Base-by-base conservation (phyloP, 2,113 vertebrate genomes). In the Paracanthobrama guichenoti region DNA sequence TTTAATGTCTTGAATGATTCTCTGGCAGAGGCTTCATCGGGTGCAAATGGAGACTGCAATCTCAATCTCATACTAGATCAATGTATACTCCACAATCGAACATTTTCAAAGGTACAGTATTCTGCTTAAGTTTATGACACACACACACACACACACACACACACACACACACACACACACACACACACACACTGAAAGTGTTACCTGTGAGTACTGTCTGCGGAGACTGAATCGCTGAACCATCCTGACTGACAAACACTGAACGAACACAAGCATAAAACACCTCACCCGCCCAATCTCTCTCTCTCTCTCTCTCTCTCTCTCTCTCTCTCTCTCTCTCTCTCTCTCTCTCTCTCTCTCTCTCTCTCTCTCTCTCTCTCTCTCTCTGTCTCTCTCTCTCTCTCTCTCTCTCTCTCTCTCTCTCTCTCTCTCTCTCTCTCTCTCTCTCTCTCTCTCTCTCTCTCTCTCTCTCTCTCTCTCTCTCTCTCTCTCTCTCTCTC, bases 211-310 rank as follows among this genome's bases (percentile, higher is more conserved):
- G 86, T 89, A 91, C 87, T 94, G 93, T 86, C 94, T 92, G 77
- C 93, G 93, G 53, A 94, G 93, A 86, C 91, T 94, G 91, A 95
- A 94, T 83, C 93, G 92, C 89, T 95, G 94, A 90, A 95, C 94
- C 94, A 95, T 95, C 82, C 90, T 94, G 85, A 89, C 91, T 86
- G 67, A 87, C 81, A 26, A 78, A 31, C 31, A 24, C 71, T 24
- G 83, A 85, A 82, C 64, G 79, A 77, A 79, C 74, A 88, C 72
- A 84, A 64, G 48, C 67, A 78, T 24, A 73, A 26, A 26, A 85
- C 39, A 64, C 59, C 75, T 24, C 59, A 62, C 55, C 12, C 42
- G 14, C 42, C 44, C 6, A 13, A n/a, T 39, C 57, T 59, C 75
- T 35, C 55, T 39, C 81, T 31, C 26, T 64, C 24, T 28, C 60